Percentiles rank a stretch among this genome's conserved stretches.
Evolutionary conservation across 2,113 vertebrate genomes (phyloP).

Genomic region (Camelus dromedarius): DNA sequence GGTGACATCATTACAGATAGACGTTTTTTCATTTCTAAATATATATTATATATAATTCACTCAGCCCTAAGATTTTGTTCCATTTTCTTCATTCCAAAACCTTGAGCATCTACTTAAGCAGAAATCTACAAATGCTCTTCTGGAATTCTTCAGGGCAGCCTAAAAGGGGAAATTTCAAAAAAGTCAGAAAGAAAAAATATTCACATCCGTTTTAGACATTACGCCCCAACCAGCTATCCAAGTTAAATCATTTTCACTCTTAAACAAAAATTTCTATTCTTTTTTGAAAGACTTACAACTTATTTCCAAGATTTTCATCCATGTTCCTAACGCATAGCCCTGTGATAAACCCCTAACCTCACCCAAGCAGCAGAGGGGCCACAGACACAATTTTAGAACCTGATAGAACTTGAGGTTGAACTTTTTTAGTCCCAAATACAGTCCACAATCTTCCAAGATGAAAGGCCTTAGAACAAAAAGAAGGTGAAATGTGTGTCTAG

Average conservation of each 20-base stretch:
- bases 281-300: background rate
- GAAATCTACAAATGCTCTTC: slow-evolving; percentile 28
- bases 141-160: background rate
- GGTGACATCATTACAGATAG: background rate
- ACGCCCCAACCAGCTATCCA: background rate
- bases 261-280: background rate
- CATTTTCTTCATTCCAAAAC: background rate
- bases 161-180: background rate
- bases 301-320: background rate
- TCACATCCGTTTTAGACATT: background rate
- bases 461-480: background rate
- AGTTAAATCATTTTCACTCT: background rate
- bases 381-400: background rate
- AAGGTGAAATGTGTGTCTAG: background rate
- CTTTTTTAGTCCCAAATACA: background rate
- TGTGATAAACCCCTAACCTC: background rate
- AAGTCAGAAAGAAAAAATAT: slow-evolving; percentile 16
- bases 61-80: background rate
- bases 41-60: background rate
- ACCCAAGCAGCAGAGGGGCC: background rate
- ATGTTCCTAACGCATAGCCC: background rate
- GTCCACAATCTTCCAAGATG: background rate
- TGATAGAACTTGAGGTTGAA: background rate
- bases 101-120: background rate
- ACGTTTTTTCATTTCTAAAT: background rate